Conservation (phyloP, 2,797 vertebrate species). For the Percopsis omiscomaycus region DNA sequence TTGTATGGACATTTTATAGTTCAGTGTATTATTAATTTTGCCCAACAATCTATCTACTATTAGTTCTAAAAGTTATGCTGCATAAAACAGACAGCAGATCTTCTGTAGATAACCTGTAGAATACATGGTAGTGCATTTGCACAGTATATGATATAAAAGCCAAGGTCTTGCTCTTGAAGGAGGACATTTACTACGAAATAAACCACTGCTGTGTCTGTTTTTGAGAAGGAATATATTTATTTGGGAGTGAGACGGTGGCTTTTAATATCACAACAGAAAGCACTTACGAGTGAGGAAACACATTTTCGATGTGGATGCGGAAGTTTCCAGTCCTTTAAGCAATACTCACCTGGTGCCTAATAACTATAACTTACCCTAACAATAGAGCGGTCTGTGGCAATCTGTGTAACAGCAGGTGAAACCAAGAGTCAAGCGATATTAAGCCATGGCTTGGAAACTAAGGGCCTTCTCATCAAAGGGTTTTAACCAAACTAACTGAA, state of each 20-base stretch:
- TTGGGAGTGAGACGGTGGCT: slow-evolving; percentile 66
- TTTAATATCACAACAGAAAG: slow-evolving; percentile 75
- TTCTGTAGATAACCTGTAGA: slow-evolving; percentile 76
- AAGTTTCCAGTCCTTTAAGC: slow-evolving; percentile 46
- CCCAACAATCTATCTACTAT: neutral
- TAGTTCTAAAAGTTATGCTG: slow-evolving; percentile 7
- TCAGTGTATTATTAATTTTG: neutral
- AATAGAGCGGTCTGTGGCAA: slow-evolving; percentile 79
- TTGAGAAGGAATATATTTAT: slow-evolving; percentile 13
- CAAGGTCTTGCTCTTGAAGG: slow-evolving; percentile 56
- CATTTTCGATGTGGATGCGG: slow-evolving; percentile 65
- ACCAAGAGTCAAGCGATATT: slow-evolving; percentile 69
- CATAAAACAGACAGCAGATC: slow-evolving; percentile 51
- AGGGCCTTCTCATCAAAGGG: too few species aligned
- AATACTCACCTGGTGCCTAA: slow-evolving; percentile 74
- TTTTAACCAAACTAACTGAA: too few species aligned
- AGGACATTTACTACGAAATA: neutral
- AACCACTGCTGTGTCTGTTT: neutral
- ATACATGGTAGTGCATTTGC: slow-evolving; percentile 59
- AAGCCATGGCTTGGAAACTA: too few species aligned
- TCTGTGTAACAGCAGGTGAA: slow-evolving; percentile 76
- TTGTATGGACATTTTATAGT: too few species aligned
- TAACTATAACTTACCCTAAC: slow-evolving; percentile 82
- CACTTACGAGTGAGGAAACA: slow-evolving; percentile 67
- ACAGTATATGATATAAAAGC: slow-evolving; percentile 76